phyloP scores from a whole-genome alignment of 37 sponge, comb jelly and placozoan species.

The Spongilla lacustris region DNA sequence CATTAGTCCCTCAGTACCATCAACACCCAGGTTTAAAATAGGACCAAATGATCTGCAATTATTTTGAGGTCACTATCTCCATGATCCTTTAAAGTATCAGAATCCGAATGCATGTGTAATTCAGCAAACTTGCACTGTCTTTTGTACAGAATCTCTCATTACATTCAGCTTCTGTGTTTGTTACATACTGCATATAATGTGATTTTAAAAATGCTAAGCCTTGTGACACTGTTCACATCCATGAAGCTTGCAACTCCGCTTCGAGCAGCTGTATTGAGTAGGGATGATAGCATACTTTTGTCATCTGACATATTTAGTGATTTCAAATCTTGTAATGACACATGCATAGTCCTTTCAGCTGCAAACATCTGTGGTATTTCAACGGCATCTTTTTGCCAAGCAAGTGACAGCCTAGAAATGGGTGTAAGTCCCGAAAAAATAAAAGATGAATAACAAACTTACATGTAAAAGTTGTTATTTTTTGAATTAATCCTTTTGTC shows the following conservation, averaged over 20 bases:
- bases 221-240: neutral
- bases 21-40: neutral
- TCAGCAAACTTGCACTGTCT: neutral
- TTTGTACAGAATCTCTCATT: neutral
- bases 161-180: neutral
- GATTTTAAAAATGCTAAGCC: neutral
- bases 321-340: neutral
- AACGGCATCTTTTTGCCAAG: neutral
- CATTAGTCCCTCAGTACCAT: neutral
- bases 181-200: neutral
- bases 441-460: neutral
- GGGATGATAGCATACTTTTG: neutral
- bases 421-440: neutral
- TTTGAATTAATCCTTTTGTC: neutral
- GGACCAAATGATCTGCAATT: neutral
- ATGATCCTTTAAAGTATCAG: neutral
- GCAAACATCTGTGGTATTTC: neutral
- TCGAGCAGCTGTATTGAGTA: neutral
- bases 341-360: neutral
- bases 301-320: neutral
- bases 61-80: neutral
- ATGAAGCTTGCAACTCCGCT: neutral
- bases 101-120: neutral
- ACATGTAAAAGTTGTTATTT: neutral
- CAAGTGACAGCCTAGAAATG: conserved; percentile 1